Evolutionary conservation across 2,113 vertebrate species (phyloP).

Genomic region (Cepphus grylle): DNA sequence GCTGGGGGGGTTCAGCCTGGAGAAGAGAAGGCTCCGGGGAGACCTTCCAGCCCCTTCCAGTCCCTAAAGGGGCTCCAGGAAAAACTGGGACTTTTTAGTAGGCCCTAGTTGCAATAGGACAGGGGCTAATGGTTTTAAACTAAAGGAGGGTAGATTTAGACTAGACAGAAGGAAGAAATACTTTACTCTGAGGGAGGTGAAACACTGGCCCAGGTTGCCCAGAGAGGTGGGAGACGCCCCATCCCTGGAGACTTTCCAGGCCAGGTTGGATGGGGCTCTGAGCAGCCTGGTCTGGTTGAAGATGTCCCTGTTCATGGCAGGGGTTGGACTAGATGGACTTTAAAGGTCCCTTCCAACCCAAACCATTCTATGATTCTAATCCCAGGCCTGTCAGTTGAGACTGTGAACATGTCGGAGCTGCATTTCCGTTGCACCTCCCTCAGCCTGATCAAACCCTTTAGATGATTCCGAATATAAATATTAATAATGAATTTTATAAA

Average conservation of each 20-base stretch:
- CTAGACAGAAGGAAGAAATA: neutral
- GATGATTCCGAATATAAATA: neutral
- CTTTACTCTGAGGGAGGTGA: neutral
- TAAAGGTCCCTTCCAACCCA: neutral
- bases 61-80: neutral
- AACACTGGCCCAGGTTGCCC: neutral
- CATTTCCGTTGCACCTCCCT: neutral
- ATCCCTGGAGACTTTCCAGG: too few relatives aligned
- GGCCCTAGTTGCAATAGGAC: neutral
- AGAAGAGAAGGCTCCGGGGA: neutral
- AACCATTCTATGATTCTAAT: neutral
- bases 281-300: neutral
- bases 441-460: neutral
- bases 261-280: neutral
- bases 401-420: accelerated
- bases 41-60: neutral
- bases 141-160: neutral
- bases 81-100: neutral
- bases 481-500: neutral
- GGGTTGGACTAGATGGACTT: neutral
- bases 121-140: neutral
- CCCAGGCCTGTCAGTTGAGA: neutral
- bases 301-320: neutral
- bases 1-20: neutral
- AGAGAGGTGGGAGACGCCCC: too few relatives aligned